Evolutionary conservation across 2,888 invertebrate species (phyloP).

Genomic region (Xestia sexstrigata): DNA sequence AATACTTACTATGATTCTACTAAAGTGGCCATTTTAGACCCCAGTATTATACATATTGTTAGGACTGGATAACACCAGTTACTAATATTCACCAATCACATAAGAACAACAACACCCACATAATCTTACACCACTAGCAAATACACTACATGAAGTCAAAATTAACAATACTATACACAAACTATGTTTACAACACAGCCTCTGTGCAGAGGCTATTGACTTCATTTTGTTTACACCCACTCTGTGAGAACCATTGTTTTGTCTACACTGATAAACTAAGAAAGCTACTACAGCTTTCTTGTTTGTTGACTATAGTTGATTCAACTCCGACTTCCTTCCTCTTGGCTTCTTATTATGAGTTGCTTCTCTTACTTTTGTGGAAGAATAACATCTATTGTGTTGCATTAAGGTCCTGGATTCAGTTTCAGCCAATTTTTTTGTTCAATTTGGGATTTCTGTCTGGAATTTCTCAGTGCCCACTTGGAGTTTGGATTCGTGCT

Average conservation of each 20-base stretch:
- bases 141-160: background rate
- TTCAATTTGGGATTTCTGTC: too few species aligned
- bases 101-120: too few species aligned
- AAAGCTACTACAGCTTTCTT: slow-evolving; percentile 25
- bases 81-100: too few species aligned
- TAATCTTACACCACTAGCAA: slow-evolving; percentile 8
- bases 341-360: slow-evolving; percentile 10
- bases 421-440: background rate
- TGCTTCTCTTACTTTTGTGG: background rate
- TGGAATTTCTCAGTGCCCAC: background rate
- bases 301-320: slow-evolving; percentile 42
- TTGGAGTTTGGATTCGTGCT: background rate
- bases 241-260: slow-evolving; percentile 61
- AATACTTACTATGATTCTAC: background rate
- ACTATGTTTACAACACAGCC: slow-evolving; percentile 49
- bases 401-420: background rate
- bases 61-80: background rate
- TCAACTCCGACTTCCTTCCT: slow-evolving; percentile 40
- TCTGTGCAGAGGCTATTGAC: slow-evolving; percentile 55
- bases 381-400: background rate
- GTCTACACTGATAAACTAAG: slow-evolving; percentile 34
- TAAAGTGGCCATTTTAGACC: background rate
- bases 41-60: background rate
- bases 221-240: slow-evolving; percentile 43
- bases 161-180: slow-evolving; percentile 20